Evolutionary conservation across 2,888 invertebrate genomes (phyloP).

Genomic region (Brenthis hecate): DNA sequence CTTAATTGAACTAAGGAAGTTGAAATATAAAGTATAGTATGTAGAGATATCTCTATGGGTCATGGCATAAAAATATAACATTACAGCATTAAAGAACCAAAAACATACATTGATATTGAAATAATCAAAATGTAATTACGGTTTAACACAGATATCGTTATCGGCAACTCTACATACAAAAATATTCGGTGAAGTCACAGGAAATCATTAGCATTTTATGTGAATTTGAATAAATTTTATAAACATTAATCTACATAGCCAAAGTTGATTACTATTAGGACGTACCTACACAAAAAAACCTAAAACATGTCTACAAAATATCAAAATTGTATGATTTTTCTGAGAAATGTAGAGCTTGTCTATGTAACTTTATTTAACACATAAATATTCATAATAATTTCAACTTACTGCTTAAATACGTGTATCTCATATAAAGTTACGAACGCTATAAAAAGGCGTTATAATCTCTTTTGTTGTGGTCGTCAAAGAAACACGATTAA

Average conservation of each 20-base stretch:
- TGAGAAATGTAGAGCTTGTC: constrained; percentile 15
- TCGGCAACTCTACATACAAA: constrained; percentile 3
- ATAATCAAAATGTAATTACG: constrained; percentile 12
- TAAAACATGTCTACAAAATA: constrained; percentile 9
- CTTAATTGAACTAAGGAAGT: too few species aligned
- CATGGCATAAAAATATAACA: too few species aligned
- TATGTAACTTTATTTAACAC: background rate
- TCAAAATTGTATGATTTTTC: constrained; percentile 11
- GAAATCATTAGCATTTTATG: constrained; percentile 21
- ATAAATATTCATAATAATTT: constrained; percentile 1
- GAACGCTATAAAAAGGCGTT: constrained; percentile 5
- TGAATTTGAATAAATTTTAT: constrained; percentile 15
- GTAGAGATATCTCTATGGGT: too few species aligned
- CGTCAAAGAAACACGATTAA: constrained; percentile 16
- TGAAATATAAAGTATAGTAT: too few species aligned
- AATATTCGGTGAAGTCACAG: constrained; percentile 16
- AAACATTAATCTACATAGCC: constrained; percentile 6
- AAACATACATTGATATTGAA: background rate
- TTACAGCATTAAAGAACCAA: too few species aligned
- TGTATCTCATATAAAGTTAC: constrained; percentile 1
- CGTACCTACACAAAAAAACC: background rate
- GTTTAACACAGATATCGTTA: constrained; percentile 11
- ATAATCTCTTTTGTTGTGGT: constrained; percentile 17
- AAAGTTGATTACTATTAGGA: constrained; percentile 8
- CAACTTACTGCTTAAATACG: background rate